Evolutionary conservation across 2,797 vertebrate genomes (phyloP).

Genomic region (Capromys pilorides): DNA sequence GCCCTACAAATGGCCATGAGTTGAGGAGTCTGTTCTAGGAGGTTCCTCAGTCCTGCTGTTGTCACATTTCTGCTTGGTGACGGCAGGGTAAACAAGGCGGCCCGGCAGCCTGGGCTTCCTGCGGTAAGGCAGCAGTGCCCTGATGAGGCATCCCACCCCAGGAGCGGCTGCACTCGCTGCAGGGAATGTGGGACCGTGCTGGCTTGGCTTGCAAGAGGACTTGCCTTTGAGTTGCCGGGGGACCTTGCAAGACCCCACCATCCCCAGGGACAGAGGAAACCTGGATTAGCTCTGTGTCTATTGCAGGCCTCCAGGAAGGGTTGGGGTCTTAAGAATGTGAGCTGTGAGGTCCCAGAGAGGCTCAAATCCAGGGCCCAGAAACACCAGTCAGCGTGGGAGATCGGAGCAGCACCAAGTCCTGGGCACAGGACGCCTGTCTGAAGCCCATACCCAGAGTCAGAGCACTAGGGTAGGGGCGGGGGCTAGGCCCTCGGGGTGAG

Average conservation of each 20-base stretch:
- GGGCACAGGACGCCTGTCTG: not conserved
- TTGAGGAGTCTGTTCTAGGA: not conserved
- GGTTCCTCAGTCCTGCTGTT: not conserved
- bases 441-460: not conserved
- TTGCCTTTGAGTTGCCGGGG: not conserved
- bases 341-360: not conserved
- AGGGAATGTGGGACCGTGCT: not conserved
- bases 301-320: not conserved
- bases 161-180: not conserved
- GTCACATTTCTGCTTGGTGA: constrained; percentile 1
- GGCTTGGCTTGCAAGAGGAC: not conserved
- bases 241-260: not conserved
- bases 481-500: not conserved
- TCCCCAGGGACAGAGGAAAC: not conserved
- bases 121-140: not conserved
- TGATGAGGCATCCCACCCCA: not conserved
- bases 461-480: not conserved
- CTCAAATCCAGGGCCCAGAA: accelerated
- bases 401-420: not conserved
- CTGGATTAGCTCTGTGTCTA: not conserved
- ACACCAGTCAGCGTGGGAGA: not conserved
- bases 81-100: not conserved
- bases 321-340: not conserved
- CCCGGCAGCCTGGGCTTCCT: not conserved
- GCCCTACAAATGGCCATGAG: not conserved